A percentile compares a stretch with the other conserved stretches of the same genome.
Conservation (phyloP, 2,888 invertebrate species). For the Pecten maximus region DNA sequence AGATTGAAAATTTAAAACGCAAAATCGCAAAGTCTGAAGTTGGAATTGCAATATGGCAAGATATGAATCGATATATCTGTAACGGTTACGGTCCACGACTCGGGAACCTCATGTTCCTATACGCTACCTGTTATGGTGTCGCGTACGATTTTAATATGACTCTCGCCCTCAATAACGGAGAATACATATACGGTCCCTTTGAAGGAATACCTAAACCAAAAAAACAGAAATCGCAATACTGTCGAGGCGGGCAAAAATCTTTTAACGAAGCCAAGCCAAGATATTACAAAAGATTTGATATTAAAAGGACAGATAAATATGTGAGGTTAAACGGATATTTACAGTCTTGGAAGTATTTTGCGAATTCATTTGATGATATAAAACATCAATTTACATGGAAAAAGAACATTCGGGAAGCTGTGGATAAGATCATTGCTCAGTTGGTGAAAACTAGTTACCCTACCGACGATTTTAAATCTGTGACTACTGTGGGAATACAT, state of each 20-base stretch:
- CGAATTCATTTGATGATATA: not conserved
- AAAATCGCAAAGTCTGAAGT: not conserved
- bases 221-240: not conserved
- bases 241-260: not conserved
- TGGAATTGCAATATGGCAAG: not conserved
- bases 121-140: not conserved
- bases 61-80: not conserved
- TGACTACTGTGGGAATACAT: not conserved
- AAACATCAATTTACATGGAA: not conserved
- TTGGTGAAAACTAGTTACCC: slow-evolving; percentile 7
- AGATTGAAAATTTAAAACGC: not conserved
- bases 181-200: not conserved
- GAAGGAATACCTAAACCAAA: not conserved
- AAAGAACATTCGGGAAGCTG: not conserved
- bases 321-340: not conserved
- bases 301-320: not conserved
- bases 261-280: not conserved
- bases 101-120: not conserved
- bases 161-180: not conserved
- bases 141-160: not conserved
- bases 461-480: not conserved
- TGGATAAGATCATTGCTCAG: not conserved
- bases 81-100: not conserved
- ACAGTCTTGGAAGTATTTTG: not conserved
- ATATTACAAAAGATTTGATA: not conserved